Evolutionary conservation across 2,113 vertebrate species (phyloP), one percentile per base, ranked within the genome.

Genomic region (Dryoscopus gambensis): DNA sequence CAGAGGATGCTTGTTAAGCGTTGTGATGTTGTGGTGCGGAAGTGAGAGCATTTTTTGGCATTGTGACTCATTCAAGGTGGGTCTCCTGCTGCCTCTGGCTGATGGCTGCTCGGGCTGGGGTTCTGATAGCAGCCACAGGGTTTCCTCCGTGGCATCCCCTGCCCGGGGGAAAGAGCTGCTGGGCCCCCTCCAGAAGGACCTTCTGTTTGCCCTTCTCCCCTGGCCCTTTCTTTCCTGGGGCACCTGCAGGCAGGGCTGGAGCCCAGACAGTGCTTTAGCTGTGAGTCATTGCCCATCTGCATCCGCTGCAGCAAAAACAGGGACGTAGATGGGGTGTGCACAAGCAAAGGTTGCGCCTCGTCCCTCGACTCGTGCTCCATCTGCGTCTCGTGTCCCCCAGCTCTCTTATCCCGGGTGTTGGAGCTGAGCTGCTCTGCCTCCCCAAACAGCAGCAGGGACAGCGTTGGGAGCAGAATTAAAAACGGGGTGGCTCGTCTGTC

Each of bases 301-400:
- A 50, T 25, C 68, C 2, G 2, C 87, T 63, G 89, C 92, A 84
- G 89, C 75, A 77, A 2, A 64, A 49, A 2, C 0, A 27, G 67
- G 27, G 25, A 53, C 40, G 24, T 11, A 17, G 39, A 14, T n/a
- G 22, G 22, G 20, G 50, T 15, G 52, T 27, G 24, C 67, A 52
- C 42, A 23, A 37, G 59, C 22, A 57, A 19, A 60, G 59, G 59
- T 21, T 53, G 42, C 33, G 18, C 65, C 56, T 70, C 55, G 37
- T 46, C 67, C 81, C 75, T 63, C 68, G 42, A 0, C 53, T 77
- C 2, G 0, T 37, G 24, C 40, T 47, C 33, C 13, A 5, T 15
- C 69, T 15, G 10, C 15, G 28, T 9, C 25, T 74, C 12, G 5
- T 30, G 60, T 75, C 17, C 49, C 39, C 21, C 37, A 18, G 35